A percentile compares a stretch with the other conserved stretches of the same genome.
Conservation (phyloP, 92 coral and sea anemone species). For the Parazoanthus atlanticus region DNA sequence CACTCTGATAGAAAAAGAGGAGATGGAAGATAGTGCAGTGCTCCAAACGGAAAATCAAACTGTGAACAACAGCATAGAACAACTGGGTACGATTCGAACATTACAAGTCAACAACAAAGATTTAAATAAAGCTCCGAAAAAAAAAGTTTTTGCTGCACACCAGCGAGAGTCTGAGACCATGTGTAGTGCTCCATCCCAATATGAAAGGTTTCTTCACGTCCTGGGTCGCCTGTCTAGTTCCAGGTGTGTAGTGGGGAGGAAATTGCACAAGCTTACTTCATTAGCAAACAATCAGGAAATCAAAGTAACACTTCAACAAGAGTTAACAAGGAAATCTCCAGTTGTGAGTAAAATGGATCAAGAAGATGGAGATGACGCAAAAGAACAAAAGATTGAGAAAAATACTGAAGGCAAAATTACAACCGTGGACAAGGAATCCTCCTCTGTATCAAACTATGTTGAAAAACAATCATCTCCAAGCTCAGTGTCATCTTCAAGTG, state of each 20-base stretch:
- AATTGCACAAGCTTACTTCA: constrained; percentile 40
- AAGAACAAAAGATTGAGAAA: constrained; percentile 20
- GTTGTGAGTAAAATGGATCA: constrained; percentile 34
- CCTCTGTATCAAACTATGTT: background rate
- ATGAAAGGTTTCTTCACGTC: constrained; percentile 58
- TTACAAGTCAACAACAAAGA: background rate
- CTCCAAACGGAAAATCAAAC: background rate
- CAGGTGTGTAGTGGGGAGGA: constrained; percentile 60
- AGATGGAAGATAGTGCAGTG: constrained; percentile 50
- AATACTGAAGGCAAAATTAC: constrained; percentile 20
- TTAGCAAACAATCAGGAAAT: constrained; percentile 1
- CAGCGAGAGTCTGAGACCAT: constrained; percentile 28
- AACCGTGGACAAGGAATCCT: constrained; percentile 24
- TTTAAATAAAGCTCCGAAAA: background rate
- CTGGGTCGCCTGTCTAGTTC: constrained; percentile 63
- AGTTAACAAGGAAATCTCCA: background rate
- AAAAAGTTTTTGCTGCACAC: background rate
- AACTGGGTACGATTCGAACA: background rate
- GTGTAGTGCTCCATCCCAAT: constrained; percentile 51
- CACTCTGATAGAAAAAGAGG: constrained; percentile 75
- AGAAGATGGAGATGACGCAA: constrained; percentile 31
- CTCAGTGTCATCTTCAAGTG: constrained; percentile 7
- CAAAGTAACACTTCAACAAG: background rate
- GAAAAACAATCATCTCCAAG: background rate
- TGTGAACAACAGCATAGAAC: background rate